phyloP scores from a whole-genome alignment of 2,797 vertebrate genomes.

The Harpagifer antarcticus region DNA sequence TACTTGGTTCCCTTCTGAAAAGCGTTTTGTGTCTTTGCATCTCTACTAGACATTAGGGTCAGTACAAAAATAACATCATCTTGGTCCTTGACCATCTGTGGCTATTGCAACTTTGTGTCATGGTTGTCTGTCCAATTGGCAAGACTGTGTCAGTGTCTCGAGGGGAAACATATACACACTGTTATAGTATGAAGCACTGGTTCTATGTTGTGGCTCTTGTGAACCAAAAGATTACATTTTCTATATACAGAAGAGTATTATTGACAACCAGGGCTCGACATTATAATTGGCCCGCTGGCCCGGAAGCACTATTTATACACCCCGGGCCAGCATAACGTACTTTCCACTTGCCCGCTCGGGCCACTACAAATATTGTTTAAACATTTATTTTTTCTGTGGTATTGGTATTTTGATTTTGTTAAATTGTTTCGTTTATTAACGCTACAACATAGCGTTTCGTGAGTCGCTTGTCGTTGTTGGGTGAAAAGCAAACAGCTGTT shows the following conservation, averaged over 20 bases:
- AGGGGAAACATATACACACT: neutral
- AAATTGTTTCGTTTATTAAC: too few species aligned
- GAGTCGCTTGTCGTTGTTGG: too few species aligned
- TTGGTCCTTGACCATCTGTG: constrained; percentile 16
- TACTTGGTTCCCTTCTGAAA: neutral
- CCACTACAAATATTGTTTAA: too few species aligned
- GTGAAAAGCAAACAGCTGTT: too few species aligned
- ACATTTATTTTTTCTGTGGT: too few species aligned
- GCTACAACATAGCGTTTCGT: too few species aligned
- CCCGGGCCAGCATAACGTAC: too few species aligned
- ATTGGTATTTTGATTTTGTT: too few species aligned
- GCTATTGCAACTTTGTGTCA: constrained; percentile 11
- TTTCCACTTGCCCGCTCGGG: too few species aligned
- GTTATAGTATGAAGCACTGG: constrained; percentile 8
- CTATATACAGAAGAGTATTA: neutral
- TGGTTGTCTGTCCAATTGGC: constrained; percentile 8
- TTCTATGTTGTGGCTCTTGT: constrained; percentile 1
- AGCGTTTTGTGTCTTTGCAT: neutral
- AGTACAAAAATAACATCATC: neutral
- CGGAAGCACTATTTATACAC: too few species aligned
- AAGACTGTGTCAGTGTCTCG: constrained; percentile 18
- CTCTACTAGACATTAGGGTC: neutral
- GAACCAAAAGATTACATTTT: neutral
- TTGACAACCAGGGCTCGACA: too few species aligned
- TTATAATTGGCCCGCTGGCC: too few species aligned